Conservation (phyloP, 2,888 invertebrate species). For the Halictus quadricinctus region DNA sequence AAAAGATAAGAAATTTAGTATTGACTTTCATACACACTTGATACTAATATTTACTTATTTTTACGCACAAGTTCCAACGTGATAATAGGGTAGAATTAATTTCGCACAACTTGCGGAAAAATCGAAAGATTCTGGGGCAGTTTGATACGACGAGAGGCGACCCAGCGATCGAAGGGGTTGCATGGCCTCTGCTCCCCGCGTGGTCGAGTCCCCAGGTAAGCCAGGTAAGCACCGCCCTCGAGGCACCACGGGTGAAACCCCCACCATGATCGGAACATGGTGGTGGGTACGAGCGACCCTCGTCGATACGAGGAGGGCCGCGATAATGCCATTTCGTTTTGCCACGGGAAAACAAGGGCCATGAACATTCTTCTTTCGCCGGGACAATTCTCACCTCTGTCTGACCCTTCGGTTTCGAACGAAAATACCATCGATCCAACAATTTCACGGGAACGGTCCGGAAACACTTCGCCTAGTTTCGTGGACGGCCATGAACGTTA, state of each 20-base stretch:
- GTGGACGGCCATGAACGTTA: too few species aligned
- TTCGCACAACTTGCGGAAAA: not conserved
- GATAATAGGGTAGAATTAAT: too few species aligned
- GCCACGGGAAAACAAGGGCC: conserved; percentile 54
- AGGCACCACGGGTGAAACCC: conserved; percentile 50
- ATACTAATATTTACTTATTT: too few species aligned
- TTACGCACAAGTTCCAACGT: not conserved
- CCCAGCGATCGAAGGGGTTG: conserved; percentile 33
- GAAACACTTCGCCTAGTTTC: not conserved
- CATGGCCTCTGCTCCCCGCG: conserved; percentile 32
- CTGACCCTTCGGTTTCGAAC: not conserved
- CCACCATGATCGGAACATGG: conserved; percentile 59
- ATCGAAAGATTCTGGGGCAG: conserved; percentile 7
- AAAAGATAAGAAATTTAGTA: too few species aligned
- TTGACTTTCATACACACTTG: too few species aligned
- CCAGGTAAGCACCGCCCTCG: conserved; percentile 73
- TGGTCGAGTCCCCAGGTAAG: conserved; percentile 6
- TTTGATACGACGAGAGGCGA: conserved; percentile 13
- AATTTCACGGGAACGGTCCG: not conserved
- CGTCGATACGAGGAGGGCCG: conserved; percentile 55
- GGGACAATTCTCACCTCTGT: not conserved
- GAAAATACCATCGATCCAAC: conserved; percentile 28
- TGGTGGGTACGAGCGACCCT: conserved; percentile 61
- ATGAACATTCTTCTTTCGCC: conserved; percentile 51
- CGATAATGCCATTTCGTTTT: conserved; percentile 61